Evolutionary conservation across 2,888 invertebrate species (phyloP).

Genomic region (Platycheirus albimanus): DNA sequence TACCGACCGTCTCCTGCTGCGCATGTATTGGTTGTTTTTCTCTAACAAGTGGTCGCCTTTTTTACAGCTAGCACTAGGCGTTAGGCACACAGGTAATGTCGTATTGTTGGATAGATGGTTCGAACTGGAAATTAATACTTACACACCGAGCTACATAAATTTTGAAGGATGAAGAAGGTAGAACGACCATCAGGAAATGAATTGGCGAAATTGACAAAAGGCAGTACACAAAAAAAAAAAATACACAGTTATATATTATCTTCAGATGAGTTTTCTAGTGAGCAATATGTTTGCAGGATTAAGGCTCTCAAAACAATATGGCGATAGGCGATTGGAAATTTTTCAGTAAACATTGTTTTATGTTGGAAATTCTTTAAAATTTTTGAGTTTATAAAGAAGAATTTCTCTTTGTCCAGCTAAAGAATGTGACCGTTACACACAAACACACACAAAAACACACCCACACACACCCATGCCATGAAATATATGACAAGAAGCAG

Average conservation of each 20-base stretch:
- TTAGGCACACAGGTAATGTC: conserved; percentile 23
- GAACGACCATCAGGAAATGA: conserved; percentile 36
- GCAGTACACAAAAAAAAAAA: too few species aligned
- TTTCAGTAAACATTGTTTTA: neutral
- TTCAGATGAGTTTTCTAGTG: too few species aligned
- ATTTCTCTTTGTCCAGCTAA: conserved; percentile 16
- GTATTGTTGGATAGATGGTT: conserved; percentile 12
- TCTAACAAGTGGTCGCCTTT: conserved; percentile 74
- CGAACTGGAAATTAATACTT: conserved; percentile 30
- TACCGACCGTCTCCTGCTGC: conserved; percentile 50
- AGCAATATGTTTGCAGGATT: conserved; percentile 1
- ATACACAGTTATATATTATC: too few species aligned
- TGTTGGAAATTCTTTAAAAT: neutral
- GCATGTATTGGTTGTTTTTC: conserved; percentile 73
- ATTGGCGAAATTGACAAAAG: conserved; percentile 5
- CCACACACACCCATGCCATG: neutral
- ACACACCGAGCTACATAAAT: conserved; percentile 31
- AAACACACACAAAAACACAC: too few species aligned
- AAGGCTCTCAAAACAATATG: neutral
- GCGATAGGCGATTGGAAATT: neutral
- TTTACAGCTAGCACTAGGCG: conserved; percentile 28
- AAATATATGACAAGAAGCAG: neutral
- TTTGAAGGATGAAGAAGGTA: conserved; percentile 53
- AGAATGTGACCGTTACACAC: neutral
- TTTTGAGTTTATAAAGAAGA: neutral